These are phyloP conservation scores for Myopa tessellatipennis DNA, from an alignment of 2,888 invertebrate genomes.

Conservation along the genomic window DNA sequence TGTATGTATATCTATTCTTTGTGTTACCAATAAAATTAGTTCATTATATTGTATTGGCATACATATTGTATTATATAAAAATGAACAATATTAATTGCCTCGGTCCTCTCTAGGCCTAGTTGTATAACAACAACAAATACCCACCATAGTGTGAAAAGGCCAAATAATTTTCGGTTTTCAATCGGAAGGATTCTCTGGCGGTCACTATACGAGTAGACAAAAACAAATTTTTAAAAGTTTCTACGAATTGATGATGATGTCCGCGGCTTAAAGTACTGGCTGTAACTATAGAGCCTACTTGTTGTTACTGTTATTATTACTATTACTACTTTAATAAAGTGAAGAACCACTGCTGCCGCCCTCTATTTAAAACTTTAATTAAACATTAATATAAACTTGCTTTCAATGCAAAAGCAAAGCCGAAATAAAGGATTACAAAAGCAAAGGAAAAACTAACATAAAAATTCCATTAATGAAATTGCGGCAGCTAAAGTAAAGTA, in stretches of 20 bases:
- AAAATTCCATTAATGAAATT: constrained; percentile 37
- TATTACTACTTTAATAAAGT: neutral
- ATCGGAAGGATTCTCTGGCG: too few relatives aligned
- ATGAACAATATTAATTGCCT: too few relatives aligned
- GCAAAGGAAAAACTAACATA: constrained; percentile 22
- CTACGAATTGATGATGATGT: neutral
- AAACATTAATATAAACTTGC: constrained; percentile 26
- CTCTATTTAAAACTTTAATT: constrained; percentile 35
- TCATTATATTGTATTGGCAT: too few relatives aligned
- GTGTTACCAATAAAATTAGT: too few relatives aligned
- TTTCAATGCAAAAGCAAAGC: neutral
- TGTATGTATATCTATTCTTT: too few relatives aligned
- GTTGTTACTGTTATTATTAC: constrained; percentile 2
- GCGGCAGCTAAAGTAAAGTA: neutral
- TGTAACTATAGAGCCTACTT: neutral
- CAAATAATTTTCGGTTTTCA: too few relatives aligned
- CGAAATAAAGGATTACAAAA: constrained; percentile 15
- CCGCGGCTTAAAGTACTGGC: neutral
- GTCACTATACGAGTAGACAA: neutral
- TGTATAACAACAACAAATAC: too few relatives aligned
- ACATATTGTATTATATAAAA: too few relatives aligned
- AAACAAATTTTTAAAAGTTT: neutral
- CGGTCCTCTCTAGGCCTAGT: too few relatives aligned
- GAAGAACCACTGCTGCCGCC: constrained; percentile 1
- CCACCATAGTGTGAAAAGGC: too few relatives aligned